Evolutionary conservation across 2,797 vertebrate species (phyloP), one percentile per base, ranked within the genome.

Genomic region (Ctenochaetus hawaiiensis): DNA sequence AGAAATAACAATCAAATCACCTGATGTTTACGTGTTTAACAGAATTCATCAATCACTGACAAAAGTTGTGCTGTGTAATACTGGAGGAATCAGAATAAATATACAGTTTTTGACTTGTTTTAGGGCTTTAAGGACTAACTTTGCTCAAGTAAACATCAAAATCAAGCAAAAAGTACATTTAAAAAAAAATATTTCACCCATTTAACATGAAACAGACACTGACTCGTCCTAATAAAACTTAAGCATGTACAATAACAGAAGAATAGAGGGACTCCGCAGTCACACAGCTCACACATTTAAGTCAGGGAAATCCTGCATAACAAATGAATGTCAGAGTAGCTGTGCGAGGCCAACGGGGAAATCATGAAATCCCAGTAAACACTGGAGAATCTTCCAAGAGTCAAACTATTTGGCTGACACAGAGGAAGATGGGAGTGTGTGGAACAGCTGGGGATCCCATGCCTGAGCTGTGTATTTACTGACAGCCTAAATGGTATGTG

Each of bases 401-500:
- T 85, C 78, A 81, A 83, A 84, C 45, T 66, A 48, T 67, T 69
- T 86, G 77, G 69, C 72, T 26, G 47, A 69, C 67, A 61, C 4
- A 17, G 65, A 74, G 26, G 49, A 71, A 69, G 56, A 70, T 16
- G 60, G 53, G 52, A 58, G 64, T 85, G 70, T 11, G 22, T 69
- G 30, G 65, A 83, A 76, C 75, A 90, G 77, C 63, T 75, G 72
- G 74, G 54, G 52, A 80, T 85, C 59, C 61, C 5, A 5, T 63
- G 61, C 82, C 12, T 83, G 83, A 87, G 88, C 84, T 72, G 62
- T 78, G 75, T 75, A 62, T 87, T 84, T 81, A 68, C 56, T 71
- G 69, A 57, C 76, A 74, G 82, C 69, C 71, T 83, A 77, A 83
- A 75, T 67, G 76, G 69, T 86, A 77, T 75, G 60, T 94, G 92